A percentile compares a stretch with the other conserved stretches of the same genome.
These are phyloP conservation scores for Macrotrachela quadricornifera DNA, from an alignment of 1,140 invertebrate species.

Conservation along the genomic window DNA sequence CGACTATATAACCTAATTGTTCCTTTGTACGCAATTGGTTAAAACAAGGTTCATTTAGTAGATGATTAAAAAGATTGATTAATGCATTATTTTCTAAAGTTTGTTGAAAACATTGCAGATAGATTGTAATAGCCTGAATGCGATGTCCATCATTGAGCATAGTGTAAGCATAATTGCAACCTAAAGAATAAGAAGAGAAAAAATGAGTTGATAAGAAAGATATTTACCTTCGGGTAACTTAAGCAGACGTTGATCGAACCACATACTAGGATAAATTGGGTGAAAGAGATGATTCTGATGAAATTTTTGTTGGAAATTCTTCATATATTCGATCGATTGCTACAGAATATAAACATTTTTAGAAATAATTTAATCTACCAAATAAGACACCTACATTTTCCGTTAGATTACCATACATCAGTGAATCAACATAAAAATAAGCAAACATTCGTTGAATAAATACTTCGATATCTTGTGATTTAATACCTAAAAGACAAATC, in stretches of 20 bases:
- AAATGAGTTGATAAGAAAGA: too few species aligned
- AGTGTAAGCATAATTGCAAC: slow-evolving; percentile 44
- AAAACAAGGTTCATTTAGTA: slow-evolving; percentile 72
- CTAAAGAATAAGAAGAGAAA: too few species aligned
- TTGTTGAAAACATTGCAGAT: slow-evolving; percentile 66
- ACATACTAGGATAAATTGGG: neutral
- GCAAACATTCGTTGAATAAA: slow-evolving; percentile 1
- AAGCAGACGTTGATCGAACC: neutral
- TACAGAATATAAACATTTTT: neutral
- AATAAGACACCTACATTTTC: neutral
- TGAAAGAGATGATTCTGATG: neutral
- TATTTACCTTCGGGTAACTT: slow-evolving; percentile 34
- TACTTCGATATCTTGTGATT: neutral
- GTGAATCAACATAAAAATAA: slow-evolving; percentile 1
- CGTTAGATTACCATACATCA: slow-evolving; percentile 5
- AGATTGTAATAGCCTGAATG: slow-evolving; percentile 60
- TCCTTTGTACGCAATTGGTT: slow-evolving; percentile 68
- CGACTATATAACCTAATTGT: slow-evolving; percentile 81
- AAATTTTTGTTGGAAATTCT: neutral
- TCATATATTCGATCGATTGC: neutral
- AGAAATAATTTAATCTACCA: neutral
- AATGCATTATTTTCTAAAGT: slow-evolving; percentile 53
- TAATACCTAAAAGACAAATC: too few species aligned
- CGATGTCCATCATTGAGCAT: slow-evolving; percentile 51
- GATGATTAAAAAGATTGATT: slow-evolving; percentile 63